Conservation (phyloP, 2,113 vertebrate genomes). For the Notothenia rossii region DNA sequence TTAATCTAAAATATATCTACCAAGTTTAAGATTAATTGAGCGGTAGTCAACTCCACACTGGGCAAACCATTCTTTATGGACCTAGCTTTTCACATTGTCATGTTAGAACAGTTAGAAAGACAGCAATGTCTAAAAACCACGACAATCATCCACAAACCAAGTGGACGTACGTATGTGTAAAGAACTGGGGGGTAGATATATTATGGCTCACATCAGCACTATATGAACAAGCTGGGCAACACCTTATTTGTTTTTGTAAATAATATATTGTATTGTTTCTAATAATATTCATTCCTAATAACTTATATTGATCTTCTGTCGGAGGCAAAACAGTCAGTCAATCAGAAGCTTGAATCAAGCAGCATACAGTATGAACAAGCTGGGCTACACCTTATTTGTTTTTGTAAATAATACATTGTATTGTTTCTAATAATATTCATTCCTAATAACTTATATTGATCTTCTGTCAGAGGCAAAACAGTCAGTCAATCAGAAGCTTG, state of each 20-base stretch:
- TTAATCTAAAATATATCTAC: constrained; percentile 13
- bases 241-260: not conserved
- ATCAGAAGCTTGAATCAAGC: too few species aligned
- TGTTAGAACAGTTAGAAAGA: not conserved
- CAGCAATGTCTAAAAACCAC: not conserved
- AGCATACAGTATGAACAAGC: not conserved
- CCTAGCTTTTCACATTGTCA: not conserved
- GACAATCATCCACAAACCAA: not conserved
- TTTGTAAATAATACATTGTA: not conserved
- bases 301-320: constrained; percentile 2
- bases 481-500: not conserved
- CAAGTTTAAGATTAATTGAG: not conserved
- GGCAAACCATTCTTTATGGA: not conserved
- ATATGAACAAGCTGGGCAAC: not conserved
- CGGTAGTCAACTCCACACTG: not conserved
- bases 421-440: not conserved
- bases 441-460: not conserved
- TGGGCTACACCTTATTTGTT: not conserved
- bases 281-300: not conserved
- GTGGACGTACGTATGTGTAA: not conserved
- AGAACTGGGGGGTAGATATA: not conserved
- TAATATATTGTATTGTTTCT: not conserved
- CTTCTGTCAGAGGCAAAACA: not conserved
- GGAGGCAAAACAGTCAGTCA: not conserved
- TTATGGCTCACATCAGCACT: not conserved